phyloP scores from a whole-genome alignment of 1,140 invertebrate species.

The Brachionus asplanchnoidis region DNA sequence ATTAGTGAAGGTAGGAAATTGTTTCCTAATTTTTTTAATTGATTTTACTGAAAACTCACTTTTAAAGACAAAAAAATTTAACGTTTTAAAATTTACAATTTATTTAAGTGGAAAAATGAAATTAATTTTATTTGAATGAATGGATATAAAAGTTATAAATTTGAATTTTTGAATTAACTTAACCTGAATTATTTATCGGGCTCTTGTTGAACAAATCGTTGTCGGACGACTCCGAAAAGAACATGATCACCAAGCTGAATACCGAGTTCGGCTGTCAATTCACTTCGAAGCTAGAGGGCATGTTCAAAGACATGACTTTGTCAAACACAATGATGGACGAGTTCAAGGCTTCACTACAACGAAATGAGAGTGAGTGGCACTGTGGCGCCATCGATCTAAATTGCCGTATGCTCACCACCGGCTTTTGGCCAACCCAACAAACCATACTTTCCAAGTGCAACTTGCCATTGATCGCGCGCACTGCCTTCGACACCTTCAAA shows the following conservation, averaged over 20 bases:
- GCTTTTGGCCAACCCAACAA: conserved; percentile 98
- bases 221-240: conserved; percentile 98
- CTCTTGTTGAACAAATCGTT: conserved; percentile 94
- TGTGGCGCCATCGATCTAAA: conserved; percentile 87
- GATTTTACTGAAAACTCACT: too few relatives aligned
- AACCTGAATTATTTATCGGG: too few relatives aligned
- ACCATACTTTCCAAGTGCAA: conserved; percentile 78
- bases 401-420: conserved; percentile 92
- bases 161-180: too few relatives aligned
- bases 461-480: conserved; percentile 78
- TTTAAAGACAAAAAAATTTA: too few relatives aligned
- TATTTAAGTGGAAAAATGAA: too few relatives aligned
- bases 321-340: conserved; percentile 79
- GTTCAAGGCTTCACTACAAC: conserved; percentile 64
- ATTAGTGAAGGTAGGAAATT: too few relatives aligned
- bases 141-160: too few relatives aligned
- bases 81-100: too few relatives aligned
- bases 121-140: too few relatives aligned
- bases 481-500: conserved; percentile 89
- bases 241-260: conserved; percentile 99
- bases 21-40: too few relatives aligned
- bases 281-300: conserved; percentile 97
- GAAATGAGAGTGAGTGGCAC: conserved; percentile 42
- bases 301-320: conserved; percentile 99
- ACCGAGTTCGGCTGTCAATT: conserved; percentile 99